Evolutionary conservation across 2,113 vertebrate genomes (phyloP).

Genomic region (Malurus cyaneus): DNA sequence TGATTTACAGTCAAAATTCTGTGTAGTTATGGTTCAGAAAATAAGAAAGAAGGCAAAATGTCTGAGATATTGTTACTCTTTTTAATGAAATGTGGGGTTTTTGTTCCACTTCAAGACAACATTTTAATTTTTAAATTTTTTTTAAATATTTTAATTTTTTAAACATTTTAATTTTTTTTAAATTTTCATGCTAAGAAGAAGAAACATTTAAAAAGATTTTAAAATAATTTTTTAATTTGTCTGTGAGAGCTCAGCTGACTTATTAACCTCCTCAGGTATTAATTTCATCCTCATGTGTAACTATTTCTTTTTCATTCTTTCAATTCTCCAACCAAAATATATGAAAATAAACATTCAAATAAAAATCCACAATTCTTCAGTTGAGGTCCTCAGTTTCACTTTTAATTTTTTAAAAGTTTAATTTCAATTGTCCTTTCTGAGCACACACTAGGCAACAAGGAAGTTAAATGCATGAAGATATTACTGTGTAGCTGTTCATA

Average conservation of each 20-base stretch:
- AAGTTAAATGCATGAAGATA: neutral
- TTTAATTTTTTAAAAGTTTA: neutral
- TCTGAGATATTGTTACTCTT: neutral
- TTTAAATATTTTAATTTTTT: neutral
- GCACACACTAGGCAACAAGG: neutral
- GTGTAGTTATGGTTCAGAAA: neutral
- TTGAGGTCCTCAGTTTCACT: neutral
- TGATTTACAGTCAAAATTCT: neutral
- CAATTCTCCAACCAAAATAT: neutral
- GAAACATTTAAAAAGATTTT: neutral
- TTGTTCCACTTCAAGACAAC: neutral
- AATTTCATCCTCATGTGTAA: neutral
- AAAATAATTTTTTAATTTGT: neutral
- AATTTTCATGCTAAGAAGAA: neutral
- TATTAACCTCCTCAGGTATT: neutral
- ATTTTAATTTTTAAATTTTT: neutral
- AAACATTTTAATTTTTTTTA: neutral
- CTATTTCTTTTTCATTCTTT: neutral
- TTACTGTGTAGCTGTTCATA: neutral
- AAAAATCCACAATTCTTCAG: neutral
- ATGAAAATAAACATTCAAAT: neutral
- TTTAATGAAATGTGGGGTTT: fast-evolving
- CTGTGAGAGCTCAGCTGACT: neutral
- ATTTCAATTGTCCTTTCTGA: neutral
- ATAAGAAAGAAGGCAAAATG: neutral